A percentile compares a stretch with the other conserved stretches of the same genome.
phyloP scores from a whole-genome alignment of 1,140 invertebrate species.

The Leptonema lineaticorne region DNA sequence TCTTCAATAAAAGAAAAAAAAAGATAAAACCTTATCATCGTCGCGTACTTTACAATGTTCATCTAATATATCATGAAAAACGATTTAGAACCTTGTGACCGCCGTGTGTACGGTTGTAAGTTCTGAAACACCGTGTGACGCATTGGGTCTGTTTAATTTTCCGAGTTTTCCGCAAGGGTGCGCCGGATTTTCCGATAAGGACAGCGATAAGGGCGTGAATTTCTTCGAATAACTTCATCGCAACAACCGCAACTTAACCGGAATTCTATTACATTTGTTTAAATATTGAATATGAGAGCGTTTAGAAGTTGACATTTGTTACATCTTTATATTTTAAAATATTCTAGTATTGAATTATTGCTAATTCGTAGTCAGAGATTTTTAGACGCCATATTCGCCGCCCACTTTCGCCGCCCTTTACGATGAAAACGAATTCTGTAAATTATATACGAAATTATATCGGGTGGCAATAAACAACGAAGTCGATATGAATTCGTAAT shows the following conservation, averaged over 20 bases:
- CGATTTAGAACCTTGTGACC: background rate
- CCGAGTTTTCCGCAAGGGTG: background rate
- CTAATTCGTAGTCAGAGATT: background rate
- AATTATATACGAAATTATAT: slow-evolving; percentile 36
- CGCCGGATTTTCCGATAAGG: background rate
- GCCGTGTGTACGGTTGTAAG: background rate
- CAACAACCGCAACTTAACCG: background rate
- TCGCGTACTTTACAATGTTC: background rate
- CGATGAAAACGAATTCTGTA: slow-evolving; percentile 31
- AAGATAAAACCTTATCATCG: no score
- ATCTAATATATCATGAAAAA: background rate
- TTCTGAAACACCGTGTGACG: background rate
- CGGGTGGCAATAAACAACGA: slow-evolving; percentile 35
- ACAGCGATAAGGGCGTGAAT: background rate
- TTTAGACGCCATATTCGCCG: background rate
- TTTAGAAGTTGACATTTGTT: background rate
- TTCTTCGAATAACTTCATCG: background rate
- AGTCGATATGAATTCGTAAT: slow-evolving; percentile 39
- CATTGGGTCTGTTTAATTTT: background rate
- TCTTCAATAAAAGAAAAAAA: no score
- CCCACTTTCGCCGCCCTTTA: no score
- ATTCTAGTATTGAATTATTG: background rate
- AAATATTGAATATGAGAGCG: background rate
- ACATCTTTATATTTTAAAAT: background rate
- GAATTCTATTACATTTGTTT: background rate